phyloP scores from a whole-genome alignment of 2,797 vertebrate species.

The Pipistrellus nathusii region DNA sequence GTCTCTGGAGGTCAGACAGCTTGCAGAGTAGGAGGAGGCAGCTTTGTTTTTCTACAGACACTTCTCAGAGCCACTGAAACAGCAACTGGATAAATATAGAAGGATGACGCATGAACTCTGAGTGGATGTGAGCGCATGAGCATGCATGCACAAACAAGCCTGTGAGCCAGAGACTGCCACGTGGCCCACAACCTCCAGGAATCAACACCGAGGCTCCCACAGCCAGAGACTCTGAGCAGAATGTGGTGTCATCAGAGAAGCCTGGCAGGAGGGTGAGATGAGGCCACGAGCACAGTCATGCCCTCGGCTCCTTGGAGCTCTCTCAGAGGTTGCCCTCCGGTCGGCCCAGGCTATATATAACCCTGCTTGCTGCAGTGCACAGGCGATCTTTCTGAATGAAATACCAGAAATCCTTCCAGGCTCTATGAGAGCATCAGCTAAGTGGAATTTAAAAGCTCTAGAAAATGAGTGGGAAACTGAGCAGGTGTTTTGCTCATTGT shows the following conservation, averaged over 20 bases:
- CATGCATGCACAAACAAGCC: neutral
- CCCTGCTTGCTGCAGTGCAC: neutral
- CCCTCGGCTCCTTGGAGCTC: neutral
- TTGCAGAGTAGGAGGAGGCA: conserved; percentile 54
- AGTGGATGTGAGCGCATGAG: neutral
- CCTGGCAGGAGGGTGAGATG: conserved; percentile 11
- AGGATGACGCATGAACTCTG: conserved; percentile 45
- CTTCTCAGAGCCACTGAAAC: conserved; percentile 65
- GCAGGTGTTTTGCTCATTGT: conserved; percentile 67
- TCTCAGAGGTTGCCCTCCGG: neutral
- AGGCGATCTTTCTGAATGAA: conserved; percentile 61
- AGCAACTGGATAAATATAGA: conserved; percentile 73
- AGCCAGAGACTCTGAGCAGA: conserved; percentile 4
- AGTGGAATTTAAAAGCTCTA: conserved; percentile 63
- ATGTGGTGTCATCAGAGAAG: neutral
- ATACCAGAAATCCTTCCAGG: conserved; percentile 52
- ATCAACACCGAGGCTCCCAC: neutral
- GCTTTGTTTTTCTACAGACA: conserved; percentile 65
- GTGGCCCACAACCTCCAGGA: conserved; percentile 58
- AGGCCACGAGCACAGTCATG: neutral
- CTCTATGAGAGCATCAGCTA: neutral
- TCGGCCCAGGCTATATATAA: conserved; percentile 38
- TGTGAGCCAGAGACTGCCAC: conserved; percentile 1
- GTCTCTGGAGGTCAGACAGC: conserved; percentile 53
- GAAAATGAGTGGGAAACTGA: conserved; percentile 66